Evolutionary conservation across 2,888 invertebrate species (phyloP).

Genomic region (Chromoteleia sp.): DNA sequence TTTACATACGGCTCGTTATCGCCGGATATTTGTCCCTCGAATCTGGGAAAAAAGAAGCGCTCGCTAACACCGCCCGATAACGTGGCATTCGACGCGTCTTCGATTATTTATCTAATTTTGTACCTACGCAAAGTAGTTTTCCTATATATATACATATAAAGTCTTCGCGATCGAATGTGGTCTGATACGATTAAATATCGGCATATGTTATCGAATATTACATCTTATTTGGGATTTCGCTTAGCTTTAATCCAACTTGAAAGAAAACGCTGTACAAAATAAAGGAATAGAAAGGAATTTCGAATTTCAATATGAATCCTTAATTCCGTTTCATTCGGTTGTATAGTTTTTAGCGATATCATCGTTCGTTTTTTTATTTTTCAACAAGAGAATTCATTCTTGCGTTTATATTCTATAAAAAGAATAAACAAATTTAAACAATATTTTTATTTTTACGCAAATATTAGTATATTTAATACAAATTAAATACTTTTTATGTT

Average conservation of each 20-base stretch:
- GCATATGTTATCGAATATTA: slow-evolving; percentile 33
- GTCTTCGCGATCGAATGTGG: background rate
- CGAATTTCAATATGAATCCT: too few species aligned
- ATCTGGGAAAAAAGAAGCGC: background rate
- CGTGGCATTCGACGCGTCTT: background rate
- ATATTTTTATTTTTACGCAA: too few species aligned
- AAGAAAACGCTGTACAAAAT: background rate
- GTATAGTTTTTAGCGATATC: too few species aligned
- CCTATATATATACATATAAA: too few species aligned
- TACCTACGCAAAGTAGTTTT: background rate
- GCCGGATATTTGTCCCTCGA: background rate
- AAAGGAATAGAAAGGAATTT: background rate
- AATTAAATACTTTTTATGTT: too few species aligned
- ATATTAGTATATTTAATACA: too few species aligned
- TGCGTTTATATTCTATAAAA: too few species aligned
- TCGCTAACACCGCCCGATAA: background rate
- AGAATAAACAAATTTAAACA: too few species aligned
- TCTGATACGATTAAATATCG: slow-evolving; percentile 33
- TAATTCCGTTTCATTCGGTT: too few species aligned
- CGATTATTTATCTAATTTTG: slow-evolving; percentile 22
- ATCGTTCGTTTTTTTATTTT: too few species aligned
- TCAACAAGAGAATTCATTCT: too few species aligned
- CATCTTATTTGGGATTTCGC: background rate
- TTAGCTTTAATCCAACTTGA: slow-evolving; percentile 7
- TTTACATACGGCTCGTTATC: background rate